Conservation (phyloP, 2,888 invertebrate genomes). For the Xylota segnis region DNA sequence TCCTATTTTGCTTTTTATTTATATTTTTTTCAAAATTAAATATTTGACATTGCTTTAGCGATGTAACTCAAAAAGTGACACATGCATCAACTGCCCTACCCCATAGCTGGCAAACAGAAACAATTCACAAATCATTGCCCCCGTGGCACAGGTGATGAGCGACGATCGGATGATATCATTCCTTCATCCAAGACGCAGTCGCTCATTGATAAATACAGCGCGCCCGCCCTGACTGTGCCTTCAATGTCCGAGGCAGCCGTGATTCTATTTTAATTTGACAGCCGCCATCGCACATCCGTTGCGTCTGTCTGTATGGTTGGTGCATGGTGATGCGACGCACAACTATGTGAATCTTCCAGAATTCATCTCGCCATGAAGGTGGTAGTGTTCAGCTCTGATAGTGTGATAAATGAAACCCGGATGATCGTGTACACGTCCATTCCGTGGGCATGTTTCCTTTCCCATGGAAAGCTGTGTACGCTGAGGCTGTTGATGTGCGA, state of each 20-base stretch:
- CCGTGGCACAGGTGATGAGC: constrained; percentile 55
- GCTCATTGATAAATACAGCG: constrained; percentile 50
- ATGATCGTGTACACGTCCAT: constrained; percentile 25
- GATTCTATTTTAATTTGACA: constrained; percentile 53
- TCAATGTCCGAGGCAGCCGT: constrained; percentile 55
- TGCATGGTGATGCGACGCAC: constrained; percentile 40
- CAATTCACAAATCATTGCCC: constrained; percentile 62
- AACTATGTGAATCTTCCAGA: constrained; percentile 58
- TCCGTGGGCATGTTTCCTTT: constrained; percentile 28
- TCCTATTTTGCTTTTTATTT: background rate
- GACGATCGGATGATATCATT: constrained; percentile 63
- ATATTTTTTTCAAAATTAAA: constrained; percentile 17
- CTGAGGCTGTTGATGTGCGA: background rate
- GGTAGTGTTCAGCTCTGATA: background rate
- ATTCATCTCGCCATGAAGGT: constrained; percentile 10
- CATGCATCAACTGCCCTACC: constrained; percentile 55
- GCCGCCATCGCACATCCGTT: constrained; percentile 3
- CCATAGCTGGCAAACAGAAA: constrained; percentile 17
- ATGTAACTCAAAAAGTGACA: constrained; percentile 31
- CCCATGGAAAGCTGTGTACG: constrained; percentile 55
- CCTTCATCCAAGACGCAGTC: background rate
- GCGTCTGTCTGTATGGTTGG: constrained; percentile 6
- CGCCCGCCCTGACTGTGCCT: constrained; percentile 3
- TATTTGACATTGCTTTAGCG: constrained; percentile 39
- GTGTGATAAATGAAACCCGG: constrained; percentile 25